These are phyloP conservation scores for Acanthosoma haemorrhoidale DNA, from an alignment of 2,888 invertebrate species.

Conservation along the genomic window DNA sequence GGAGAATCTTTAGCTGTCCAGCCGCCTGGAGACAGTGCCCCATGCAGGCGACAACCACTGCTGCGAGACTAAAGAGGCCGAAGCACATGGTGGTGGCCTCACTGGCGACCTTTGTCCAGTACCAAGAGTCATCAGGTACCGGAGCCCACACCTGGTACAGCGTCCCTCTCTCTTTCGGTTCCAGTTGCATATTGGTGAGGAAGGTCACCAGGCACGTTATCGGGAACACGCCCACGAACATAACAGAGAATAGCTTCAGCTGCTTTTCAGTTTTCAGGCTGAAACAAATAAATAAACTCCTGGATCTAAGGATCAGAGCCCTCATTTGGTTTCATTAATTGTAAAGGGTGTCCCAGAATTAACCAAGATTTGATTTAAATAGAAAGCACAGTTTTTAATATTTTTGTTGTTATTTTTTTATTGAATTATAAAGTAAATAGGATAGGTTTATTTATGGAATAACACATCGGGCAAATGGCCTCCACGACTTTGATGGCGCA, in stretches of 20 bases:
- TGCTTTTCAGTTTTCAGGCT: background rate
- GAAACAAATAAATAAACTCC: background rate
- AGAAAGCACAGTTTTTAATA: no score
- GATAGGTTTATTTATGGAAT: no score
- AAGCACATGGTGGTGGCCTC: background rate
- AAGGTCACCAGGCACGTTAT: background rate
- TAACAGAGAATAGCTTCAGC: background rate
- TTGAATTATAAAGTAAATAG: no score
- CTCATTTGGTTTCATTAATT: no score
- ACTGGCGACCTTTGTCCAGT: background rate
- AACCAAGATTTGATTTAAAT: no score
- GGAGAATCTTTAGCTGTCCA: background rate
- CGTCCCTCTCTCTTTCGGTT: background rate
- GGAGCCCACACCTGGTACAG: conserved; percentile 6
- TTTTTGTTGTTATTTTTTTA: no score
- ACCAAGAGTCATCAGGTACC: conserved; percentile 1
- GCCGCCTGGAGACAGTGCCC: background rate
- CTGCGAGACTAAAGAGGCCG: background rate
- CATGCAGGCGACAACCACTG: background rate
- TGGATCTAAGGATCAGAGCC: no score
- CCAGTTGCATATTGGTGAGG: background rate
- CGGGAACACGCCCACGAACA: background rate
- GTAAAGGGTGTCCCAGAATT: no score
- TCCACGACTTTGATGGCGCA: no score
- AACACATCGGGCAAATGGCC: no score